Conservation (phyloP, 2,113 vertebrate species). For the Tachuris rubrigastra region DNA sequence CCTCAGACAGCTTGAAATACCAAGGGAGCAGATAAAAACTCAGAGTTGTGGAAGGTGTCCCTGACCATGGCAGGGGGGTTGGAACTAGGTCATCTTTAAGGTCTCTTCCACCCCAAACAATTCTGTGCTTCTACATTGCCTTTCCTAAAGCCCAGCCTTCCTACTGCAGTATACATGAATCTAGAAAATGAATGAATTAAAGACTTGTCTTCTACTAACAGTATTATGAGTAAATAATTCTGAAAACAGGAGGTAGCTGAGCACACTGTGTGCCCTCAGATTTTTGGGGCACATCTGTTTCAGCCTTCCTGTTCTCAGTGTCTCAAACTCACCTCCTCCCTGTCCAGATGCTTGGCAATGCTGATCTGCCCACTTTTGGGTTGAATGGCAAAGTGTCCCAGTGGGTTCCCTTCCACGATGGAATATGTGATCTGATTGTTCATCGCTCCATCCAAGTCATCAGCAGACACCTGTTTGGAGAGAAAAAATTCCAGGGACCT, state of each 20-base stretch:
- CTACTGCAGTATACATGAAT: neutral
- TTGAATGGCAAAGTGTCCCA: constrained; percentile 86
- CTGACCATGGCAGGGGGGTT: neutral
- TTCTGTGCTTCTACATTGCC: neutral
- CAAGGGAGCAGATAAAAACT: neutral
- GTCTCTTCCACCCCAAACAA: neutral
- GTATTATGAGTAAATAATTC: neutral
- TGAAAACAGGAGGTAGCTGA: neutral
- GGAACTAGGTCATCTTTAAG: neutral
- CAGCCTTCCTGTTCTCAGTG: neutral
- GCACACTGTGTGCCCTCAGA: neutral
- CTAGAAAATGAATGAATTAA: neutral
- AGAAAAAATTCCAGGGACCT: neutral
- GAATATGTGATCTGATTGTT: constrained; percentile 89
- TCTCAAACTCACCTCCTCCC: constrained; percentile 86
- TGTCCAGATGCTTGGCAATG: constrained; percentile 83
- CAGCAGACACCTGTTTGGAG: constrained; percentile 83
- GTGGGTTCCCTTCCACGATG: constrained; percentile 83
- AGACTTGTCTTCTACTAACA: neutral
- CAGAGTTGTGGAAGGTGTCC: neutral
- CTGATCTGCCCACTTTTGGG: constrained; percentile 83
- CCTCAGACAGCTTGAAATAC: neutral
- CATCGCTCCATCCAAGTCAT: constrained; percentile 85
- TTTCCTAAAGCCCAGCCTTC: neutral
- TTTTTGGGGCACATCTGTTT: neutral